A percentile compares a stretch with the other conserved stretches of the same genome.
These are phyloP conservation scores for Hucho hucho DNA, from an alignment of 2,113 vertebrate genomes.

Conservation along the genomic window DNA sequence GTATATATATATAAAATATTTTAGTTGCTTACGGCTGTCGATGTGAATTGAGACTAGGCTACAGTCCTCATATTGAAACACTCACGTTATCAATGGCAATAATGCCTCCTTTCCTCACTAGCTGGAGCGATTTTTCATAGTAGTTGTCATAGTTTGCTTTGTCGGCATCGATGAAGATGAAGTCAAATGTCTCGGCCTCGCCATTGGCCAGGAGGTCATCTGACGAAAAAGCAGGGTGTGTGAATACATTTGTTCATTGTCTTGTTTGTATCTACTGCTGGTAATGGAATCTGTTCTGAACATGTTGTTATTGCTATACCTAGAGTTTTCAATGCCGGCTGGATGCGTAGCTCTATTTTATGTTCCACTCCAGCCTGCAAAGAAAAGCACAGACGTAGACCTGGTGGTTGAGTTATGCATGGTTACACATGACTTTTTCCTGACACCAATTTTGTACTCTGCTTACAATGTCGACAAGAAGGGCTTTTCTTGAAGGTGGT, in stretches of 20 bases:
- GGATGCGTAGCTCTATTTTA: slow-evolving; percentile 89
- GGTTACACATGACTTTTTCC: not conserved
- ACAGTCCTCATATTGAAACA: not conserved
- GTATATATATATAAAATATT: no score
- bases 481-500: not conserved
- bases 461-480: not conserved
- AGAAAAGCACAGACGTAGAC: slow-evolving; percentile 16
- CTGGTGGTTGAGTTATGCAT: not conserved
- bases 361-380: slow-evolving; percentile 85
- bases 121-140: slow-evolving; percentile 87
- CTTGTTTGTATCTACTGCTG: not conserved
- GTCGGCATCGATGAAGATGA: slow-evolving; percentile 85
- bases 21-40: not conserved
- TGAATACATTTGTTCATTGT: not conserved
- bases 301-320: slow-evolving; percentile 67
- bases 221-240: slow-evolving; percentile 39
- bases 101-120: slow-evolving; percentile 86
- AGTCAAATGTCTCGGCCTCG: slow-evolving; percentile 85
- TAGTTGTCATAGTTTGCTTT: slow-evolving; percentile 81
- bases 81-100: slow-evolving; percentile 91
- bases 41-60: not conserved
- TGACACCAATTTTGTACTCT: not conserved
- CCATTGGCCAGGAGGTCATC: slow-evolving; percentile 86
- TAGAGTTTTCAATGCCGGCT: slow-evolving; percentile 86
- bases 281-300: not conserved